Evolutionary conservation across 2,888 invertebrate genomes (phyloP).

Genomic region (Ctenicera cuprea): DNA sequence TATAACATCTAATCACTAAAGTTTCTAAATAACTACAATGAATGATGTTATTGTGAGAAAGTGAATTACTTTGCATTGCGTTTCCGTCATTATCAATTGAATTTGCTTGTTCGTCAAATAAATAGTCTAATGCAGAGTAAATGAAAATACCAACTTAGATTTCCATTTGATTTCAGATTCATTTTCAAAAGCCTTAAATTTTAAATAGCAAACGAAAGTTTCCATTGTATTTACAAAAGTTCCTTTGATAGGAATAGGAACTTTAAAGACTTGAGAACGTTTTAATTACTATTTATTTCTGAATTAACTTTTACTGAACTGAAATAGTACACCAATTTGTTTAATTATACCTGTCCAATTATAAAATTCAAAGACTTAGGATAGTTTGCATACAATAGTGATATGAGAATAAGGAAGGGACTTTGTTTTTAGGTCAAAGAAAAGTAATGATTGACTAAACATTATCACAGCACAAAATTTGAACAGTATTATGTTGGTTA

Average conservation of each 20-base stretch:
- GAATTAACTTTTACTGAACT: neutral
- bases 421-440: neutral
- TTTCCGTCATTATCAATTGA: neutral
- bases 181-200: conserved; percentile 6
- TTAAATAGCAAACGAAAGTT: conserved; percentile 14
- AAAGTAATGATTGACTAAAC: neutral
- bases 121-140: neutral
- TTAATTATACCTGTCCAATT: conserved; percentile 12
- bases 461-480: too few species aligned
- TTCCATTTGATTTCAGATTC: conserved; percentile 21
- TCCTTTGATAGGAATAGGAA: neutral
- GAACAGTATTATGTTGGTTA: too few species aligned
- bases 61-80: conserved; percentile 10
- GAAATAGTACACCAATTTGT: conserved; percentile 1
- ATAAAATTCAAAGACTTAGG: neutral
- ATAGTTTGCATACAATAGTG: conserved; percentile 12
- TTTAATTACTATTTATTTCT: conserved; percentile 11
- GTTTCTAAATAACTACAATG: neutral
- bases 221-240: conserved; percentile 1
- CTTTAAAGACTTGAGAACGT: neutral
- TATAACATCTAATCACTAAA: neutral
- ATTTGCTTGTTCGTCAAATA: neutral
- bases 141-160: neutral
- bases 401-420: neutral
- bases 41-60: neutral